phyloP scores from a whole-genome alignment of 2,888 invertebrate species.

The Rhagonycha lutea region DNA sequence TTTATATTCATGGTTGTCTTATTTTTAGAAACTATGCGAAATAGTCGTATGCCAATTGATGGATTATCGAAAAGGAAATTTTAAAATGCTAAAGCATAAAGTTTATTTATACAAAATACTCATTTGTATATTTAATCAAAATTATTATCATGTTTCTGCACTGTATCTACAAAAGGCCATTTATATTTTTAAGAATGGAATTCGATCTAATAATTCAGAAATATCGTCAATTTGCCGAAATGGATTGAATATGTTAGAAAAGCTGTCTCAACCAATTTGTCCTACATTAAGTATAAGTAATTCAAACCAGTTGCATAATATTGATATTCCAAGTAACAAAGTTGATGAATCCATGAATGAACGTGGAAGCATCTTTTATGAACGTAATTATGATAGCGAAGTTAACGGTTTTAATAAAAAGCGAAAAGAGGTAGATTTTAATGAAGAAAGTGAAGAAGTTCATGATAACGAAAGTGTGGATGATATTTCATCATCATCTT shows the following conservation, averaged over 20 bases:
- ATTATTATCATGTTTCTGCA: background rate
- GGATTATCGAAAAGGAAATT: slow-evolving; percentile 19
- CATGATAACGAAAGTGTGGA: background rate
- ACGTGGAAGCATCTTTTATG: background rate
- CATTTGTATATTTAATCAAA: slow-evolving; percentile 14
- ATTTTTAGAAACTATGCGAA: slow-evolving; percentile 20
- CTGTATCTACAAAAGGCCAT: slow-evolving; percentile 24
- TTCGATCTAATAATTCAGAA: slow-evolving; percentile 6
- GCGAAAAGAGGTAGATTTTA: background rate
- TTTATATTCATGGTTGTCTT: background rate
- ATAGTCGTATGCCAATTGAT: slow-evolving; percentile 18
- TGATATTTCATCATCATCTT: background rate
- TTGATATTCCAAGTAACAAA: background rate
- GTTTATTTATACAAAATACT: slow-evolving; percentile 24
- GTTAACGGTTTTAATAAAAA: background rate
- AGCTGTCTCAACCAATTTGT: slow-evolving; percentile 17
- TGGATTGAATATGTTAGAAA: slow-evolving; percentile 17
- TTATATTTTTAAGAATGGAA: slow-evolving; percentile 22
- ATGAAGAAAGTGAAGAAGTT: background rate
- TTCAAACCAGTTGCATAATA: background rate
- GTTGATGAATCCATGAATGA: background rate
- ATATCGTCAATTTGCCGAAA: slow-evolving; percentile 16
- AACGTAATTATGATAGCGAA: background rate
- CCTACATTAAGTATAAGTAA: slow-evolving; percentile 9
- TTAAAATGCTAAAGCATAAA: slow-evolving; percentile 15